A percentile compares a stretch with the other conserved stretches of the same genome.
Evolutionary conservation across 2,797 vertebrate genomes (phyloP).

Genomic region (Cyprinella venusta): DNA sequence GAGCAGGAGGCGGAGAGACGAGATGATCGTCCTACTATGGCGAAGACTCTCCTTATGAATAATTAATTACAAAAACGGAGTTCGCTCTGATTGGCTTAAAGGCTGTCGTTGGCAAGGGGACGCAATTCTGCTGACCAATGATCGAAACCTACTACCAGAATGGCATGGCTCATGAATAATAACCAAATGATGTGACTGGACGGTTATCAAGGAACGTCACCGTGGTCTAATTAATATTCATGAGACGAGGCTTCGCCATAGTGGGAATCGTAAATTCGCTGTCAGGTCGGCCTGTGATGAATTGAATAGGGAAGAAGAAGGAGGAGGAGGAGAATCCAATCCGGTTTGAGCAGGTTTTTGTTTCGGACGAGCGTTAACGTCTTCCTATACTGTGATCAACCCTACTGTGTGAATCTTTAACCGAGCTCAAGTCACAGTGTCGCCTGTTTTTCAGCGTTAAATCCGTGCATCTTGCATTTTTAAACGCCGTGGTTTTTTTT

Average conservation of each 20-base stretch:
- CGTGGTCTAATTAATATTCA: background rate
- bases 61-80: background rate
- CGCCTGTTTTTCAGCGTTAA: conserved; percentile 54
- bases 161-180: conserved; percentile 15
- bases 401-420: conserved; percentile 75
- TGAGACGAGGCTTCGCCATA: background rate
- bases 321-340: conserved; percentile 81
- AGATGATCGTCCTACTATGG: background rate
- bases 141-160: too few species aligned
- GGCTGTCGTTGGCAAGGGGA: conserved; percentile 30
- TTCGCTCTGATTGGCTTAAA: conserved; percentile 12
- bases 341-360: conserved; percentile 90
- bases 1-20: conserved; percentile 64
- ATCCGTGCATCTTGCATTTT: conserved; percentile 19
- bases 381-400: conserved; percentile 75
- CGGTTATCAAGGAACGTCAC: background rate
- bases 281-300: conserved; percentile 72
- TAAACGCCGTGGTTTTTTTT: background rate
- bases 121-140: conserved; percentile 40
- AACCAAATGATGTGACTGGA: background rate
- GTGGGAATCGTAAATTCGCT: conserved; percentile 57
- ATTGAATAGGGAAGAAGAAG: conserved; percentile 74
- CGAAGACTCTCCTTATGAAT: background rate
- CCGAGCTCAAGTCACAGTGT: conserved; percentile 68
- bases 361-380: conserved; percentile 85